A percentile compares a stretch with the other conserved stretches of the same genome.
Evolutionary conservation across 2,113 vertebrate species (phyloP).

Genomic region (Helogale parvula): DNA sequence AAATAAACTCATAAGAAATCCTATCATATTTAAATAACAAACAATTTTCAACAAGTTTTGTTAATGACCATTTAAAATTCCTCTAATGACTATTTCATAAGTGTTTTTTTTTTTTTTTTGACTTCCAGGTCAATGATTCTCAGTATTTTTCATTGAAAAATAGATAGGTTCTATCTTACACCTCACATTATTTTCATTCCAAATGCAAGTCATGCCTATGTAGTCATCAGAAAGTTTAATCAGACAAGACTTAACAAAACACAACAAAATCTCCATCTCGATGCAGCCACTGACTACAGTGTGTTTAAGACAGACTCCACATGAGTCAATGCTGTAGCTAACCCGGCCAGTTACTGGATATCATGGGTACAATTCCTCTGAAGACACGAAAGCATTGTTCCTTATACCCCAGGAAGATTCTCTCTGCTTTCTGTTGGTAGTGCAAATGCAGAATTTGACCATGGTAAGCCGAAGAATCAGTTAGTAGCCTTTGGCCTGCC

Average conservation of each 20-base stretch:
- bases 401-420: not conserved
- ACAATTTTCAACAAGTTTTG: not conserved
- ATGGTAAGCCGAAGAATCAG: slow-evolving; percentile 44
- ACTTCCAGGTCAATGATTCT: not conserved
- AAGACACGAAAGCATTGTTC: not conserved
- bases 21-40: not conserved
- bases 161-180: not conserved
- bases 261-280: not conserved
- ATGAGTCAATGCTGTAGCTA: not conserved
- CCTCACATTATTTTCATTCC: not conserved
- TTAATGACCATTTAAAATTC: not conserved
- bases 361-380: not conserved
- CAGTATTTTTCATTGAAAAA: not conserved
- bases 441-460: slow-evolving; percentile 49
- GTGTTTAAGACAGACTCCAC: not conserved
- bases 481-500: slow-evolving; percentile 37
- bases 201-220: not conserved
- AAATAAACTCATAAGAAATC: not conserved
- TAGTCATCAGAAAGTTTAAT: not conserved
- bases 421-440: slow-evolving; percentile 43
- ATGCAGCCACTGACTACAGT: rapidly evolving
- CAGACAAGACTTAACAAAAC: not conserved
- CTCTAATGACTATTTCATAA: not conserved
- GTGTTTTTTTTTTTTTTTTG: not conserved
- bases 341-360: not conserved